Evolutionary conservation across 1,140 invertebrate genomes (phyloP), one percentile per base, ranked within the genome.

Genomic region (Ips typographus): DNA sequence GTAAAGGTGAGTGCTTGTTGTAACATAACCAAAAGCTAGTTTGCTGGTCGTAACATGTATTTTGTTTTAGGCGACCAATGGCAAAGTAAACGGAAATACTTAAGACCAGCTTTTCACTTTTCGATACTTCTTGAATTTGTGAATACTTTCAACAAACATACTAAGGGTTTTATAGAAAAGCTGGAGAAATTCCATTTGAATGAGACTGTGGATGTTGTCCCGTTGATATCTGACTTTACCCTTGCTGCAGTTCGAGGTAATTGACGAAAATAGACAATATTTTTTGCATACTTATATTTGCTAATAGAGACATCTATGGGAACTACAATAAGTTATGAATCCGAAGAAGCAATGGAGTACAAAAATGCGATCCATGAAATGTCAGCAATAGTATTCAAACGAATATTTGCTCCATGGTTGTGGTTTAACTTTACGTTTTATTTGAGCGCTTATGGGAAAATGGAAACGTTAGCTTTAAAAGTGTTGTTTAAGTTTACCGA

Each of bases 21-120:
- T 22, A 22, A 22, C 22, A 22, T 22, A 2, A 1, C 38, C 36
- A 2, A 47, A n/a, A 6, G 22, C 22, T 41, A n/a, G 41, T 56
- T 56, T 43, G 22, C 36, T 1, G 1, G 1, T 37, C 36, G 39
- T 64, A 64, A 53, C 5, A n/a, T 7, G 57, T 65, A 39, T 71
- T 80, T 78, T 22, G 22, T 22, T 22, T 8, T 47, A 88, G 91
- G 91, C 8, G 77, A 81, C 4, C 92, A 93, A 83, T 95, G 93
- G 93, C 85, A 86, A 22, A 79, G 75, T 1, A 78, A 91, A 56
- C 79, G 93, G 43, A 93, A 92, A 81, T 82, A 94, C 49, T 76
- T 95, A 4, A 95, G 93, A 2, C 91, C 92, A 36, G 88, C 91
- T 0, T 94, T 95, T 77, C 93, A 95, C 77, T 94, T 94, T 77